These are phyloP conservation scores for Mechanitis mazaeus DNA, from an alignment of 2,888 invertebrate genomes.

Conservation along the genomic window DNA sequence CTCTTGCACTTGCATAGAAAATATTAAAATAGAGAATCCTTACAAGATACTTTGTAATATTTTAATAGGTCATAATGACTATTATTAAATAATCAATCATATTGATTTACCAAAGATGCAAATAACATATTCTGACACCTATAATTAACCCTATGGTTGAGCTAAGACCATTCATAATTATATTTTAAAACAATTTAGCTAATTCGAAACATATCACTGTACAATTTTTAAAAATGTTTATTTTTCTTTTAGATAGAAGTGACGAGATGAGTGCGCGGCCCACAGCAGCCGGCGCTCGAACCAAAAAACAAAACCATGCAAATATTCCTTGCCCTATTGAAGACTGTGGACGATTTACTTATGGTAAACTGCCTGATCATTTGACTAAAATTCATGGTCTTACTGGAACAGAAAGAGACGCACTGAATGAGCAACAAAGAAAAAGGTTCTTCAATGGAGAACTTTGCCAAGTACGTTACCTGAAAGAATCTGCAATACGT, in stretches of 20 bases:
- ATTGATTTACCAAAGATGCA: too few species aligned
- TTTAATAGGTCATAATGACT: too few species aligned
- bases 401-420: conserved; percentile 67
- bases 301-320: conserved; percentile 74
- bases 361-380: conserved; percentile 72
- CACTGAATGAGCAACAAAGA: conserved; percentile 70
- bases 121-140: too few species aligned
- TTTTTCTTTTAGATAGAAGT: conserved; percentile 36
- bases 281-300: conserved; percentile 49
- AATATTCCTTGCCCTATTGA: conserved; percentile 75
- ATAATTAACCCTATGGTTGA: too few species aligned
- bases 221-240: conserved; percentile 1
- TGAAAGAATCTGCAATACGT: conserved; percentile 72
- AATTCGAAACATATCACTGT: too few species aligned
- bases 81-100: too few species aligned
- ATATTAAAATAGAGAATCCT: too few species aligned
- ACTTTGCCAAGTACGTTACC: conserved; percentile 69
- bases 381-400: conserved; percentile 72
- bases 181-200: too few species aligned
- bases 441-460: conserved; percentile 75
- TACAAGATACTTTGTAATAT: too few species aligned
- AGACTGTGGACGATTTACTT: conserved; percentile 72
- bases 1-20: too few species aligned
- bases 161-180: too few species aligned
- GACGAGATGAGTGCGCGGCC: conserved; percentile 50